Conservation (phyloP, 2,888 invertebrate genomes). For the Euplagia quadripunctaria region DNA sequence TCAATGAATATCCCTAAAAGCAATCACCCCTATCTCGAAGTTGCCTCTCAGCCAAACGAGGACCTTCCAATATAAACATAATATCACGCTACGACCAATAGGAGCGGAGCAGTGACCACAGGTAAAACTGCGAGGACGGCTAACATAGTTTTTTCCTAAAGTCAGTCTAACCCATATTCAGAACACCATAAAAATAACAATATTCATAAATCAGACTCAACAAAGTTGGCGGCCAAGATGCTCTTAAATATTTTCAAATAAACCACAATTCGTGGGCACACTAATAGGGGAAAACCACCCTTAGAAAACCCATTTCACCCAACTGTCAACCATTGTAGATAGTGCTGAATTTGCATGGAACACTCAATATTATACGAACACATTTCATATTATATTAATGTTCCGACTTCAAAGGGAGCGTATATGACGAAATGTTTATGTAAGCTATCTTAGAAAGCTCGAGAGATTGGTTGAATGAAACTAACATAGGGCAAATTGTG, state of each 20-base stretch:
- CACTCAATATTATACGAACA: conserved; percentile 44
- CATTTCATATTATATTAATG: conserved; percentile 67
- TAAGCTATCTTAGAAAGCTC: conserved; percentile 4
- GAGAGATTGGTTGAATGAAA: conserved; percentile 10
- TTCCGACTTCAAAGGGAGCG: conserved; percentile 42
- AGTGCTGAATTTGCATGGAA: conserved; percentile 64
- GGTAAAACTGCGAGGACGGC: no score
- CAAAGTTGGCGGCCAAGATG: conserved; percentile 18
- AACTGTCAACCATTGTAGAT: conserved; percentile 48
- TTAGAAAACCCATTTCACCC: conserved; percentile 48
- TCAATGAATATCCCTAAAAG: no score
- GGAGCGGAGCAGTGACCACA: no score
- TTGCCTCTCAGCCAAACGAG: no score
- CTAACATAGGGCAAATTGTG: conserved; percentile 4
- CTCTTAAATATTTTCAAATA: conserved; percentile 41
- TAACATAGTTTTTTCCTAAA: no score
- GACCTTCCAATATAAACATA: no score
- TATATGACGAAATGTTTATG: conserved; percentile 11
- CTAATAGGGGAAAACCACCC: conserved; percentile 41
- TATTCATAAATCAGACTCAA: background rate
- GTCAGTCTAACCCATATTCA: no score
- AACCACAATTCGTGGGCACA: conserved; percentile 39
- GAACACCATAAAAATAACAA: background rate
- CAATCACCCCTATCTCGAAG: no score
- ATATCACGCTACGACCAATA: no score